Percentiles rank a stretch among this genome's conserved stretches.
phyloP scores from a whole-genome alignment of 2,888 invertebrate species.

The Drosophila emarginata region DNA sequence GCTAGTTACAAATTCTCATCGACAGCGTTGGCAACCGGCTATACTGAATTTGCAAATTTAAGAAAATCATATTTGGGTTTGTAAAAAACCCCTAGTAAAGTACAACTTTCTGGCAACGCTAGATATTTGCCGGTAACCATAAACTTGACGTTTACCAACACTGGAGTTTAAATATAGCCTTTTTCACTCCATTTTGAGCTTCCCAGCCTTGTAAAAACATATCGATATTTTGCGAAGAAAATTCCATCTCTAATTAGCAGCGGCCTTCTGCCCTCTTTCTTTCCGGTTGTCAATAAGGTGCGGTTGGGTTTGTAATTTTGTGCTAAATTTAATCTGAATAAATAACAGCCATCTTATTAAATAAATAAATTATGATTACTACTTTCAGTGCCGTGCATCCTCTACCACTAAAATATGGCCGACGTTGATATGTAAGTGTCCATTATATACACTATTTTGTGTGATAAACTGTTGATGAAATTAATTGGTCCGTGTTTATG shows the following conservation, averaged over 20 bases:
- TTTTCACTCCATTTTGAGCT: too few relatives aligned
- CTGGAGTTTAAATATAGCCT: too few relatives aligned
- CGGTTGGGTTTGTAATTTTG: conserved; percentile 58
- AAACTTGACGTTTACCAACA: too few relatives aligned
- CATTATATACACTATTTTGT: conserved; percentile 6
- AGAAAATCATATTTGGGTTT: too few relatives aligned
- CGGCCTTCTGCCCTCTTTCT: conserved; percentile 69
- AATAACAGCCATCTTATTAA: conserved; percentile 69
- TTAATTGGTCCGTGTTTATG: conserved; percentile 78
- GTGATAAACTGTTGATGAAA: conserved; percentile 58
- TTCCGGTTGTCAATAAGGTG: conserved; percentile 83
- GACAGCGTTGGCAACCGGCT: too few relatives aligned
- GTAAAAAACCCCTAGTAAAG: too few relatives aligned
- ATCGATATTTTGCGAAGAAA: not conserved
- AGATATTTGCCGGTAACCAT: too few relatives aligned
- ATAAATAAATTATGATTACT: conserved; percentile 50
- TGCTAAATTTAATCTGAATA: conserved; percentile 55
- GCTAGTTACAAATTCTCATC: too few relatives aligned
- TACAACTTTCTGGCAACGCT: too few relatives aligned
- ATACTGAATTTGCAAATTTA: too few relatives aligned
- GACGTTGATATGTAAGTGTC: conserved; percentile 91
- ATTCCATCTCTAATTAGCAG: not conserved
- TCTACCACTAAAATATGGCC: conserved; percentile 86
- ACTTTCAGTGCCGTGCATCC: conserved; percentile 79
- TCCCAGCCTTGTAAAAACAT: not conserved